Base-by-base conservation (phyloP, 2,888 invertebrate species). In the Eudemis profundana region DNA sequence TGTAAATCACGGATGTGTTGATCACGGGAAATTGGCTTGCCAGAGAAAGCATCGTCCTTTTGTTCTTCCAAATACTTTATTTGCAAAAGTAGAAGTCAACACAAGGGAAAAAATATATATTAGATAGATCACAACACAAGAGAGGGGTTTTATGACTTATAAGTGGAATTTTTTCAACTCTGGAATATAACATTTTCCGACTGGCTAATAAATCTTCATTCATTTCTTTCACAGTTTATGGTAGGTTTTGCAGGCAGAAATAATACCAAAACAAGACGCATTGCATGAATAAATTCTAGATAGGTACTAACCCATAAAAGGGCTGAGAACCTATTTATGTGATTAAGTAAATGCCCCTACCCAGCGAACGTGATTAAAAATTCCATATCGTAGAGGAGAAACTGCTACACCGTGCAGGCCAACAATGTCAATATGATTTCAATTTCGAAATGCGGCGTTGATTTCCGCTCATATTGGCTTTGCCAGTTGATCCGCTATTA, bases 361-460 rank as follows among this genome's bases (percentile, higher is more conserved):
- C n/a, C 33, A 33, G 33, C 21, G 21, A 38, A 38, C 21, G 21
- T 38, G 51, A 51, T 38, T 38, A 51, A 51, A 38, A 51, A 51
- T 38, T 38, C 36, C 51, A 51, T 38, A 38, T 51, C 19, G 36
- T 8, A 12, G 21, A 21, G 17, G n/a, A 51, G n/a, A 51, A 51
- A 38, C 33, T 51, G 38, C 38, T 38, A 38, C 21, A 38, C 21
- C 38, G 38, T 7, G 51, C 36, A 17, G 21, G 51, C 51, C 36
- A 51, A 33, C 19, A 33, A 33, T 51, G 51, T 33, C 36, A 38
- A 38, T 38, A 14, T 38, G 51, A 38, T 51, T 51, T 51, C 21
- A 38, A 38, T n/a, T 51, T 38, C 21, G 38, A 51, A 21, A 12
- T 21, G 19, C 14, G 21, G 19, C 21, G 14, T 21, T 53, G 53